Evolutionary conservation across 1,140 invertebrate species (phyloP).

Genomic region (Bombus waltoni): DNA sequence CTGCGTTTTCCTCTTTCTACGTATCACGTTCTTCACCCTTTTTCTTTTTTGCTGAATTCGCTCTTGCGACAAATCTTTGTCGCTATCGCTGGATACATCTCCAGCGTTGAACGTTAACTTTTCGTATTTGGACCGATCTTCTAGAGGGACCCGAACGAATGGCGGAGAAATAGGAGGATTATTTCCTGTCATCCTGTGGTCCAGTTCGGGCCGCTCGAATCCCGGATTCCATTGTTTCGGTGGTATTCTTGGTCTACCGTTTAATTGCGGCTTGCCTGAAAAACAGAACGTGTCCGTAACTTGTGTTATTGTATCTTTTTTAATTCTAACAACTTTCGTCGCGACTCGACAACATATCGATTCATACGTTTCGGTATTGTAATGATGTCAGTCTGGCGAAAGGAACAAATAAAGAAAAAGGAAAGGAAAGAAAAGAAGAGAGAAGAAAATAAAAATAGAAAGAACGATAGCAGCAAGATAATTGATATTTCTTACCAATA

Average conservation of each 20-base stretch:
- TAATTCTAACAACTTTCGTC: not conserved
- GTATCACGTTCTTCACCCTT: slow-evolving; percentile 71
- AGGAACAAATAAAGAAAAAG: not conserved
- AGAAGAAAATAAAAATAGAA: not conserved
- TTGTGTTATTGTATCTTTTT: no score
- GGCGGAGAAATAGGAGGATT: slow-evolving; percentile 80
- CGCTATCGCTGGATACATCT: slow-evolving; percentile 84
- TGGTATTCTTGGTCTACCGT: slow-evolving; percentile 62
- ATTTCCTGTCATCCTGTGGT: slow-evolving; percentile 75
- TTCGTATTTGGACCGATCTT: slow-evolving; percentile 91
- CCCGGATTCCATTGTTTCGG: slow-evolving; percentile 72
- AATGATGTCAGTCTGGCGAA: not conserved
- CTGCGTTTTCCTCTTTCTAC: slow-evolving; percentile 71
- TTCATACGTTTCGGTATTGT: not conserved
- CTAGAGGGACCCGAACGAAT: slow-evolving; percentile 86
- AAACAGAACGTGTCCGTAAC: slow-evolving; percentile 59
- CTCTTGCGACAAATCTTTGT: slow-evolving; percentile 78
- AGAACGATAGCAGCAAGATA: not conserved
- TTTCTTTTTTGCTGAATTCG: slow-evolving; percentile 75
- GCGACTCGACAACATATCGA: not conserved
- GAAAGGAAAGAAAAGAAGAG: not conserved
- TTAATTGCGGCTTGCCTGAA: slow-evolving; percentile 66
- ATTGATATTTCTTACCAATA: slow-evolving; percentile 6
- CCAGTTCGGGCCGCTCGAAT: slow-evolving; percentile 45
- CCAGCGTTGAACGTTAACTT: slow-evolving; percentile 86